Percentiles rank a stretch among this genome's conserved stretches.
Evolutionary conservation across 2,113 vertebrate genomes (phyloP).

Genomic region (Labeo catla): DNA sequence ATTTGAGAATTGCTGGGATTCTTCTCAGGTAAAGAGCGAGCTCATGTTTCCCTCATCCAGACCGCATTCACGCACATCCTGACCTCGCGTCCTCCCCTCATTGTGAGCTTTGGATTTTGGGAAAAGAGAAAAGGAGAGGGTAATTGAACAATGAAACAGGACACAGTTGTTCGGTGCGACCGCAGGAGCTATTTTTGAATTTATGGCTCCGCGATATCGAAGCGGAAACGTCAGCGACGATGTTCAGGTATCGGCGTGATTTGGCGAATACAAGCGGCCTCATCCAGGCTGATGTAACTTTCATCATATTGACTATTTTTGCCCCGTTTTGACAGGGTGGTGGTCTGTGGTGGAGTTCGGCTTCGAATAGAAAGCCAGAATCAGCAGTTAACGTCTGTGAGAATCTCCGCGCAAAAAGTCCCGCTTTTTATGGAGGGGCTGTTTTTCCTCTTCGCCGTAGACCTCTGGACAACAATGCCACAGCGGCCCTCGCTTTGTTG

Average conservation of each 20-base stretch:
- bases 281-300: background rate
- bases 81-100: slow-evolving; percentile 1
- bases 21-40: slow-evolving; percentile 38
- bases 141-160: slow-evolving; percentile 22
- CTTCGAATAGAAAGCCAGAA: slow-evolving; percentile 3
- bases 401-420: slow-evolving; percentile 25
- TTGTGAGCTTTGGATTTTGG: slow-evolving; percentile 39
- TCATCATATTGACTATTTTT: slow-evolving; percentile 15
- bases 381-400: slow-evolving; percentile 20
- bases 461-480: slow-evolving; percentile 45
- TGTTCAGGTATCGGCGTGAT: slow-evolving; percentile 10
- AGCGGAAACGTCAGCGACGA: background rate
- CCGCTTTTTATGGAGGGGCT: slow-evolving; percentile 53
- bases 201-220: background rate
- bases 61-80: slow-evolving; percentile 18
- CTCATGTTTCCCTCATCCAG: slow-evolving; percentile 23
- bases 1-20: slow-evolving; percentile 42
- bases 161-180: slow-evolving; percentile 25
- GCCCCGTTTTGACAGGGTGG: slow-evolving; percentile 24
- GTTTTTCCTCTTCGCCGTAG: slow-evolving; percentile 45
- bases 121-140: slow-evolving; percentile 13
- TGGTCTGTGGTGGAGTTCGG: slow-evolving; percentile 29
- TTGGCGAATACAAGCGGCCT: background rate
- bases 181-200: slow-evolving; percentile 17
- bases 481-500: slow-evolving; percentile 21